phyloP scores from a whole-genome alignment of 2,797 vertebrate genomes.

The Mastacembelus armatus region DNA sequence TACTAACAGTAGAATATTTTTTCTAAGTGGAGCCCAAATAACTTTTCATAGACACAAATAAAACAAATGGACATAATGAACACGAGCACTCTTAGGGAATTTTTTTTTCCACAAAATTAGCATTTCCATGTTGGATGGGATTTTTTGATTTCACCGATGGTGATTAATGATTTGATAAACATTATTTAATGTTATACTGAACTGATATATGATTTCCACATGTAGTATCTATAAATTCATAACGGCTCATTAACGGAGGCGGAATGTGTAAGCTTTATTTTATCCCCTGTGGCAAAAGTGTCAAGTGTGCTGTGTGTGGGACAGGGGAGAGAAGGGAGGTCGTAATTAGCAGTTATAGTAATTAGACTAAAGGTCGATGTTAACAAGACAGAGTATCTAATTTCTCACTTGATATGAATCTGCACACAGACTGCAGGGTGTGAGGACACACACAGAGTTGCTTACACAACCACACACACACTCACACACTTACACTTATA shows the following conservation, averaged over 20 bases:
- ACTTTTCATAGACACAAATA: not conserved
- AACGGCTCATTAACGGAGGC: conserved; percentile 25
- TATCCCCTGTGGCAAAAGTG: conserved; percentile 17
- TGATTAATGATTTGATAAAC: not conserved
- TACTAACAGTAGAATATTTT: not conserved
- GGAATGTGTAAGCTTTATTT: conserved; percentile 1
- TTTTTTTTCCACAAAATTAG: not conserved
- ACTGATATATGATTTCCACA: not conserved
- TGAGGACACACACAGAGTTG: conserved; percentile 14
- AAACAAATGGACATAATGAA: too few relatives aligned
- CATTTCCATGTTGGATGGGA: not conserved
- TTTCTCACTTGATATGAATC: conserved; percentile 67
- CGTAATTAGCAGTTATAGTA: conserved; percentile 69
- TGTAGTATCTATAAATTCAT: conserved; percentile 11
- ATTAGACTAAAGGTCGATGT: conserved; percentile 77
- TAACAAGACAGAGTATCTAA: conserved; percentile 74
- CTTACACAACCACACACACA: not conserved
- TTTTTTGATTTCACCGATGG: too few relatives aligned
- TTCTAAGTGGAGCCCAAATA: not conserved
- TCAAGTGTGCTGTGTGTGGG: conserved; percentile 2
- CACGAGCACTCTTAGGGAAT: not conserved
- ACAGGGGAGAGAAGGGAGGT: conserved; percentile 11
- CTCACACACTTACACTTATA: conserved; percentile 33
- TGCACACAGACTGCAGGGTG: conserved; percentile 33
- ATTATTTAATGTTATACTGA: not conserved